Evolutionary conservation across 2,113 vertebrate genomes (phyloP).

Genomic region (Hemibagrus wyckioides): DNA sequence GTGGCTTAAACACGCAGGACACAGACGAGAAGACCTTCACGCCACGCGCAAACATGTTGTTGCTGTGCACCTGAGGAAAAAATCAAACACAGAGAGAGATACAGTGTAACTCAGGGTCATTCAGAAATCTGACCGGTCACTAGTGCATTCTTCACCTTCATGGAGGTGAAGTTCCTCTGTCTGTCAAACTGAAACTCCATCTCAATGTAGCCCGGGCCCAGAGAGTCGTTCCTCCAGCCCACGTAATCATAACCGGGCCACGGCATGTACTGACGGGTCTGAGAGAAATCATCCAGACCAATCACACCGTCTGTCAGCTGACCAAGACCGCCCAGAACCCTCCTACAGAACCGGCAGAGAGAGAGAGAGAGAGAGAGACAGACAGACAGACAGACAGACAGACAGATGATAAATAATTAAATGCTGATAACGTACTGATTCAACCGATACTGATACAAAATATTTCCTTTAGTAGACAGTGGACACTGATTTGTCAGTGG

Average conservation of each 20-base stretch:
- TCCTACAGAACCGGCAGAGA: conserved; percentile 69
- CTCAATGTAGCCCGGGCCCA: conserved; percentile 71
- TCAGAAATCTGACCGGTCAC: no score
- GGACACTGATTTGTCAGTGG: not conserved
- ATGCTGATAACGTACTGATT: no score
- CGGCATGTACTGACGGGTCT: conserved; percentile 71
- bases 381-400: not conserved
- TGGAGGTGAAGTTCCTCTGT: conserved; percentile 80
- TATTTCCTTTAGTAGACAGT: not conserved
- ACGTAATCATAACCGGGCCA: conserved; percentile 84
- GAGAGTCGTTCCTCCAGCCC: conserved; percentile 82
- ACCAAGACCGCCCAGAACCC: conserved; percentile 74
- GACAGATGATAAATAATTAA: not conserved
- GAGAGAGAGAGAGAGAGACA: not conserved
- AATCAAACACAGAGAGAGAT: not conserved
- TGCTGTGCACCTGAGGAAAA: conserved; percentile 81
- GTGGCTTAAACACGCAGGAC: conserved; percentile 82
- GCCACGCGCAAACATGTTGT: conserved; percentile 88
- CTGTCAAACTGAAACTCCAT: conserved; percentile 82
- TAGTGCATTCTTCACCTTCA: conserved; percentile 72
- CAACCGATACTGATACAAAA: not conserved
- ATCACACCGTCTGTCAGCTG: conserved; percentile 82
- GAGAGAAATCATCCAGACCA: conserved; percentile 78
- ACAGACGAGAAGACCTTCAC: conserved; percentile 89
- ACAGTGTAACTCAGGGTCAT: not conserved